Evolutionary conservation across 2,888 invertebrate species (phyloP), one percentile per base, ranked within the genome.

Genomic region (Toxonevra muliebris): DNA sequence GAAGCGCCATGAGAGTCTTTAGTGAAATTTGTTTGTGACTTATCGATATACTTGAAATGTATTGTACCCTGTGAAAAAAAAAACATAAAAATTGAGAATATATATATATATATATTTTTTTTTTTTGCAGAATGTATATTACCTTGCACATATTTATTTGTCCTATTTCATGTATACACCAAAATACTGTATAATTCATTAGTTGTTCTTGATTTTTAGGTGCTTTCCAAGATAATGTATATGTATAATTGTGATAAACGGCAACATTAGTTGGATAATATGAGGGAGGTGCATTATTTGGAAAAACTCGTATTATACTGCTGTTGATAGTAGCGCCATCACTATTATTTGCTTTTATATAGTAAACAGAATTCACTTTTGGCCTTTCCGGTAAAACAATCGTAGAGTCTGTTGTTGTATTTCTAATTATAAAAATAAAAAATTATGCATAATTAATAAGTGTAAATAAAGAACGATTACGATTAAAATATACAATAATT

Each of bases 151-250:
- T 87, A 77, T 87, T 88, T 53, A 87, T 87, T 55, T 87, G 83
- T 77, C 88, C 88, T 54, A 87, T 86, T 54, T 86, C 87, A 65
- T 87, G 87, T 61, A 86, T 85, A 79, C 92, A 92, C 92, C 93
- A 93, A 82, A 93, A 94, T 54, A 94, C 87, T 1, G 94, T 94
- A 74, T 92, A 94, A 81, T 91, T 91, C 42, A 87, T 87, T 42
- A 89, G 83, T 30, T 82, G 77, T 3, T 69, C 57, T 9, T 63
- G 15, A 52, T 74, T 71, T 11, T 59, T 60, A 3, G 91, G 89
- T 40, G 88, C 87, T 68, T 88, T 88, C 94, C 94, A 93, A 4
- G 91, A 90, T 19, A 94, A 82, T 78, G 90, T 90, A 81, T 91
- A 93, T 19, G 88, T 87, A 54, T 90, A 90, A 79, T 90, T 88